Evolutionary conservation across 1,140 invertebrate species (phyloP), one percentile per base, ranked within the genome.

Genomic region (Melitaea cinxia): DNA sequence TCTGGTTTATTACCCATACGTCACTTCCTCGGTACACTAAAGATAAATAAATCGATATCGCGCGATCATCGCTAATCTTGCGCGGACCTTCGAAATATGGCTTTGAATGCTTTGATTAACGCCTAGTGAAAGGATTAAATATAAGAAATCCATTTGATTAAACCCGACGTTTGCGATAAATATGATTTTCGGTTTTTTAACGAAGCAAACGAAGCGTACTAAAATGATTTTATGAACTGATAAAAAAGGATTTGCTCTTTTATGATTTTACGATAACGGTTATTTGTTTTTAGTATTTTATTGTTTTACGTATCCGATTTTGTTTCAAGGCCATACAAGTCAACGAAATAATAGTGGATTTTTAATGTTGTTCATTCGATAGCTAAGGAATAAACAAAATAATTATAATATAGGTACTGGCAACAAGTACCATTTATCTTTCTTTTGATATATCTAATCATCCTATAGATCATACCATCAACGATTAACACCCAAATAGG

Each of bases 61-160:
- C 52, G 19, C 9, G 62, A 45, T 39, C 58, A 57, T 66, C 58
- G 61, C 49, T 77, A 81, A 70, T 75, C 64, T 65, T 65, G 28
- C 54, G 58, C 45, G 68, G 74, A 84, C 83, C 83, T 84, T 85
- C 78, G 65, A 66, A 75, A 77, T 69, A 79, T 52, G 72, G 73
- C 78, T 85, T 81, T 88, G 83, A 86, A 86, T 88, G 73, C 78
- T 85, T 81, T 88, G 83, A 86, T 88, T 88, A 86, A 82, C 80
- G 77, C 72, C 57, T 49, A 58, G 72, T 63, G 63, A 62, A 57
- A 55, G 70, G 72, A 80, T 74, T 68, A 70, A 35, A 24, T 0
- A n/a, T n/a, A 1, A 56, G 80, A 84, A 83, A 88, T 88, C 79
- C 75, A 72, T 42, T 57, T 61, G 80, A 83, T 83, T 83, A 83